These are phyloP conservation scores for Phataginus tricuspis DNA, from an alignment of 2,797 vertebrate genomes.

Conservation along the genomic window DNA sequence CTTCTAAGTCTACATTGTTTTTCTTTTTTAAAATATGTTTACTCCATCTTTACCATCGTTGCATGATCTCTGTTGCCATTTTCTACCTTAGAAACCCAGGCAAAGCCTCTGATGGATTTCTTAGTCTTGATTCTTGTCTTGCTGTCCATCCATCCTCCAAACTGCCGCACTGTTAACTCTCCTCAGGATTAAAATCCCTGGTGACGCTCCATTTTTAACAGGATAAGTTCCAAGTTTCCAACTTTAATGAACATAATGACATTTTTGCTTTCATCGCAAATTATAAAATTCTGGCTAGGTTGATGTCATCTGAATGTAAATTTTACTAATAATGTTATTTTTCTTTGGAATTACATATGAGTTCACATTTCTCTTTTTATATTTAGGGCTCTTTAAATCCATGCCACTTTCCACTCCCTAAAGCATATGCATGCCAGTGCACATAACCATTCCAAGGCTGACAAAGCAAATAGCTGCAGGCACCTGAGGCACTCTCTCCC, in stretches of 20 bases:
- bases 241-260: neutral
- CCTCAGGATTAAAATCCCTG: neutral
- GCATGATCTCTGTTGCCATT: neutral
- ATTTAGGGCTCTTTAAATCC: neutral
- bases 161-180: rapidly evolving
- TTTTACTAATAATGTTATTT: neutral
- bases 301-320: neutral
- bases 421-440: neutral
- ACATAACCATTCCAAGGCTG: neutral
- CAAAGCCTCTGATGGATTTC: neutral
- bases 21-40: neutral
- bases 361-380: neutral
- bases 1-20: neutral
- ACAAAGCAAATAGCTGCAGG: slow-evolving; percentile 35
- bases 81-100: neutral
- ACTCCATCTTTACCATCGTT: neutral
- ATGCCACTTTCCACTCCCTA: neutral
- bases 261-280: neutral
- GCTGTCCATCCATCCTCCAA: neutral
- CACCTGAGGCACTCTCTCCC: too few species aligned
- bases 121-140: neutral
- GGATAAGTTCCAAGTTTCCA: neutral
- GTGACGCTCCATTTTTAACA: neutral
- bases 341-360: neutral
- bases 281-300: neutral